These are phyloP conservation scores for Struthio camelus DNA, from an alignment of 2,113 vertebrate genomes.

Conservation along the genomic window DNA sequence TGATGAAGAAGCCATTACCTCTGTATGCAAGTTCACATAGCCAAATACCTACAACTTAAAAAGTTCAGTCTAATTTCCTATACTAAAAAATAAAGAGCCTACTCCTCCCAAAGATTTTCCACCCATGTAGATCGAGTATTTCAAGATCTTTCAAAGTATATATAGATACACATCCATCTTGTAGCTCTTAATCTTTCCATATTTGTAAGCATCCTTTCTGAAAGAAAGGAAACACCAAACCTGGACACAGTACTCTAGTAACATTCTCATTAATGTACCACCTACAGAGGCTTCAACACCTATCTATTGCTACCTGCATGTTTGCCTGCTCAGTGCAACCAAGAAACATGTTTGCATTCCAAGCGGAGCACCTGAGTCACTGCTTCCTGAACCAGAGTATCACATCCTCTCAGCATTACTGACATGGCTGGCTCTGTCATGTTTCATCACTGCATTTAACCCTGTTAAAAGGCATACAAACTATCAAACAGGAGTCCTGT, in stretches of 20 bases:
- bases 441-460: too few species aligned
- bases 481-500: neutral
- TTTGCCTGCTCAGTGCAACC: neutral
- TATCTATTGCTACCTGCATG: neutral
- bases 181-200: neutral
- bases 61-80: neutral
- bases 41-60: neutral
- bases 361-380: too few species aligned
- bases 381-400: too few species aligned
- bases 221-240: neutral
- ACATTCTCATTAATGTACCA: neutral
- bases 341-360: neutral
- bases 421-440: too few species aligned
- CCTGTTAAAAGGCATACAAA: too few species aligned
- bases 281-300: neutral
- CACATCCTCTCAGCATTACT: too few species aligned
- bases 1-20: neutral
- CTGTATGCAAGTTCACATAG: neutral
- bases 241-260: neutral
- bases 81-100: neutral
- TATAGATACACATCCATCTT: neutral
- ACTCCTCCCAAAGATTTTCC: neutral
- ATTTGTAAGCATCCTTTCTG: neutral
- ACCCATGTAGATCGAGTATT: too few species aligned
- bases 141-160: too few species aligned